These are phyloP conservation scores for Cataglyphis livida DNA, from an alignment of 2,888 invertebrate species.

Conservation along the genomic window DNA sequence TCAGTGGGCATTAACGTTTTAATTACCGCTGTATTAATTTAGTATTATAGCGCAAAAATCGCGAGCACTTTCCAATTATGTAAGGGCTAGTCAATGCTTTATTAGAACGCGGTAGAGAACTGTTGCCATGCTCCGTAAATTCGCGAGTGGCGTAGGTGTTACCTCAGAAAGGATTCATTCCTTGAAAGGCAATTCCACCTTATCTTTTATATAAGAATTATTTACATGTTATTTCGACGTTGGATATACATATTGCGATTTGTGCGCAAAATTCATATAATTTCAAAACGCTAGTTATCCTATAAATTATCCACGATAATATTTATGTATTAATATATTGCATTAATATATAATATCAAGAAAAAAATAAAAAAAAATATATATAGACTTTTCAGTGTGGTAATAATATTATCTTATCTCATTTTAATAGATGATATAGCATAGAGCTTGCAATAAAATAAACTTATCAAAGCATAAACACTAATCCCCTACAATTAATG, in stretches of 20 bases:
- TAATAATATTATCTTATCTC: neutral
- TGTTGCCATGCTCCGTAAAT: conserved; percentile 79
- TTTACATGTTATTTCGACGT: conserved; percentile 24
- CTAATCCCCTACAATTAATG: neutral
- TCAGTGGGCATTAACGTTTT: conserved; percentile 79
- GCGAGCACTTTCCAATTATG: conserved; percentile 83
- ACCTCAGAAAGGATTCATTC: conserved; percentile 55
- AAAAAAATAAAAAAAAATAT: neutral
- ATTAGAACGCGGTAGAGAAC: conserved; percentile 75
- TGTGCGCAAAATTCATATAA: neutral
- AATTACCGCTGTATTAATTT: conserved; percentile 80
- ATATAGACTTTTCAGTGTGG: neutral
- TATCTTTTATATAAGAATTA: conserved; percentile 71
- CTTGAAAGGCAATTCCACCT: conserved; percentile 66
- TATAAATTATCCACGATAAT: neutral
- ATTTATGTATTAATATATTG: neutral
- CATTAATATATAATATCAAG: neutral
- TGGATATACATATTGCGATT: neutral
- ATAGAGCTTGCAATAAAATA: neutral
- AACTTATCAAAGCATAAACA: neutral
- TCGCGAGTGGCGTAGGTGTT: conserved; percentile 70
- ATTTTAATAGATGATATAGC: neutral
- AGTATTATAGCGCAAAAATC: conserved; percentile 81
- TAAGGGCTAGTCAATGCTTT: conserved; percentile 79
- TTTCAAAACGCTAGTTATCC: neutral